Conservation (phyloP, 2,888 invertebrate genomes). For the Scaptodrosophila latifasciaeformis region DNA sequence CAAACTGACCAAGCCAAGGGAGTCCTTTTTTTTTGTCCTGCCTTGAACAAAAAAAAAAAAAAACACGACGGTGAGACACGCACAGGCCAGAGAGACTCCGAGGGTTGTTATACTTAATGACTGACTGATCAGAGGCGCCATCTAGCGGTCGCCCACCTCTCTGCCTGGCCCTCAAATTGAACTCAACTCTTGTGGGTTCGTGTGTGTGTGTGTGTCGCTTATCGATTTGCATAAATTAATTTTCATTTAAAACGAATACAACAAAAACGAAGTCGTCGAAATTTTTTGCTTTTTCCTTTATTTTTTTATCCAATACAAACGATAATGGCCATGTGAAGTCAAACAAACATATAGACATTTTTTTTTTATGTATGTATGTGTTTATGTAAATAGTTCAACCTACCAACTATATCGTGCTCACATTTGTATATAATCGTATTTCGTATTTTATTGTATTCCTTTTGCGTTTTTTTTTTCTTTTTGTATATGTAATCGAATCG, state of each 20-base stretch:
- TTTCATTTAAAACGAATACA: conserved; percentile 46
- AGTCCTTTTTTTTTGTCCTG: too few relatives aligned
- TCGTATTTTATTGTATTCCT: too few relatives aligned
- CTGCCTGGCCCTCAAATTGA: neutral
- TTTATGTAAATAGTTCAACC: conserved; percentile 35
- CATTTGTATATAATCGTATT: too few relatives aligned
- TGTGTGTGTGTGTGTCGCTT: conserved; percentile 33
- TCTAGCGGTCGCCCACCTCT: conserved; percentile 24
- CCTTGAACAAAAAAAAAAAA: too few relatives aligned
- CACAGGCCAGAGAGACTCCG: neutral
- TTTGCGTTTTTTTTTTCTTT: conserved; percentile 3
- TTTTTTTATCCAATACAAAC: conserved; percentile 25
- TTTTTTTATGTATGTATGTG: conserved; percentile 7
- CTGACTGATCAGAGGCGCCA: conserved; percentile 47
- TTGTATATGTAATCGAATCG: conserved; percentile 30
- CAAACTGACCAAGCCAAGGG: neutral
- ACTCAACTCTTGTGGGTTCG: neutral
- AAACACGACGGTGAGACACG: neutral
- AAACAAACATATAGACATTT: conserved; percentile 12
- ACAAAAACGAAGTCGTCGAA: conserved; percentile 44
- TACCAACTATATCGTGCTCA: too few relatives aligned
- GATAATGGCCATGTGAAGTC: conserved; percentile 45
- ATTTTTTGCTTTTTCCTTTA: conserved; percentile 17
- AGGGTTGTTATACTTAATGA: too few relatives aligned
- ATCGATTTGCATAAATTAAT: conserved; percentile 67